Base-by-base conservation (phyloP, 1,140 invertebrate species). In the Brachionus paranguensis region DNA sequence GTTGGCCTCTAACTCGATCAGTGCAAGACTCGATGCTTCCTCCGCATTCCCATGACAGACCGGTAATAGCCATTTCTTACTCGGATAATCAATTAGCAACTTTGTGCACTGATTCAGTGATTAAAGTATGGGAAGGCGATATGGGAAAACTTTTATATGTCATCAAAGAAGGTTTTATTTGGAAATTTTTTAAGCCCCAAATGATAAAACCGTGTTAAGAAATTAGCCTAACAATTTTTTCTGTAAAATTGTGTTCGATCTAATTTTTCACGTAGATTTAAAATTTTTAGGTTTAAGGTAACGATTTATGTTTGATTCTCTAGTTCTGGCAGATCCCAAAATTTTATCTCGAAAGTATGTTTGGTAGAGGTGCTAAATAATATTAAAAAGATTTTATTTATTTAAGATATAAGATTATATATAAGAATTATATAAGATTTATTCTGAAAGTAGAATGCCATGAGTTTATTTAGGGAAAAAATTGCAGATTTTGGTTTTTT, bases 41-140 rank as follows among this genome's bases (percentile, higher is more conserved):
- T 14, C 89, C 89, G n/a, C 88, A 88, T 47, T 87, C 88, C 45
- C 89, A 89, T 78, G 88, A 89, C 84, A 70, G 87, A 68, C 87
- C 88, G n/a, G 85, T 89, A 6, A 87, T 85, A 45, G 60, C 74
- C 17, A 83, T 85, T 79, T 70, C 78, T n/a, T 27, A 85, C 85
- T 50, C 86, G 87, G 87, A 86, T 88, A 88, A 87, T 64, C 89
- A 89, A 79, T 85, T 88, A 8, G 86, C 88, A 29, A 87, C 88
- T 8, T 86, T 89, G 7, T 89, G 89, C 85, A 87, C 88, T 27
- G 88, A 89, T 81, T 88, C 88, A 37, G 84, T 87, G 12, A 87
- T 89, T 8, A 89, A 88, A 86, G 86, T 89, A 14, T 89, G 89
- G 89, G 88, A 88, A 78, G 85, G 87, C 47, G 88, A 89, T 50